A percentile compares a stretch with the other conserved stretches of the same genome.
Evolutionary conservation across 35 echinoderm and acorn worm genomes (phyloP).

Genomic region (Ptychodera flava): DNA sequence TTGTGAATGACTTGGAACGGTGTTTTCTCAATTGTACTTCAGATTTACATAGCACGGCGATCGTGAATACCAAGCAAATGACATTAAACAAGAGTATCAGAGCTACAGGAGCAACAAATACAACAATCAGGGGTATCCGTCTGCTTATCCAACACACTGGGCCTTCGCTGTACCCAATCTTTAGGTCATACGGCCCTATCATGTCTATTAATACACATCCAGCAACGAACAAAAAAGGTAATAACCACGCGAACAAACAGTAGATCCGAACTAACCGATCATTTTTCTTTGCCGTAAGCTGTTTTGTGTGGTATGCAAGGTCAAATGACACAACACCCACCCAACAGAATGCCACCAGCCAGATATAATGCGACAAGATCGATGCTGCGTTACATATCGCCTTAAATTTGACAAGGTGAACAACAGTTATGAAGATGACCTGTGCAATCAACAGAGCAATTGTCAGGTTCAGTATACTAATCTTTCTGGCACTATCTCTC

Average conservation of each 20-base stretch:
- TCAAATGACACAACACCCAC: constrained; percentile 55
- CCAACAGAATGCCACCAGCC: constrained; percentile 60
- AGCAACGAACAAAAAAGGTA: constrained; percentile 27
- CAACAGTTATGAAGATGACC: constrained; percentile 35
- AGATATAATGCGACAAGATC: constrained; percentile 40
- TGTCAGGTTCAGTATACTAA: constrained; percentile 37
- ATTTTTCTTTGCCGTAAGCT: constrained; percentile 34
- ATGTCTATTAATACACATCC: constrained; percentile 22
- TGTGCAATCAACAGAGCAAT: too few relatives aligned
- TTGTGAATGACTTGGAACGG: too few relatives aligned
- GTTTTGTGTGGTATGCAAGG: constrained; percentile 48
- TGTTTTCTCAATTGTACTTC: too few relatives aligned
- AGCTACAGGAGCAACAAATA: too few relatives aligned
- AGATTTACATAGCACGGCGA: too few relatives aligned
- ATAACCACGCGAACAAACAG: constrained; percentile 37
- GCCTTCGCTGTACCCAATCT: constrained; percentile 26
- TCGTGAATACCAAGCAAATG: too few relatives aligned
- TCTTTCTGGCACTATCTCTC: constrained; percentile 48
- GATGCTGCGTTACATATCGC: constrained; percentile 25
- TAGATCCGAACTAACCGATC: constrained; percentile 34
- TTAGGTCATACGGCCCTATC: constrained; percentile 17
- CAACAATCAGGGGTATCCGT: too few relatives aligned
- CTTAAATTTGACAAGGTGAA: not conserved
- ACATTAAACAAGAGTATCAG: too few relatives aligned
- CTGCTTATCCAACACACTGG: constrained; percentile 54